phyloP scores from a whole-genome alignment of 1,140 invertebrate genomes.

The Amyelois transitella region DNA sequence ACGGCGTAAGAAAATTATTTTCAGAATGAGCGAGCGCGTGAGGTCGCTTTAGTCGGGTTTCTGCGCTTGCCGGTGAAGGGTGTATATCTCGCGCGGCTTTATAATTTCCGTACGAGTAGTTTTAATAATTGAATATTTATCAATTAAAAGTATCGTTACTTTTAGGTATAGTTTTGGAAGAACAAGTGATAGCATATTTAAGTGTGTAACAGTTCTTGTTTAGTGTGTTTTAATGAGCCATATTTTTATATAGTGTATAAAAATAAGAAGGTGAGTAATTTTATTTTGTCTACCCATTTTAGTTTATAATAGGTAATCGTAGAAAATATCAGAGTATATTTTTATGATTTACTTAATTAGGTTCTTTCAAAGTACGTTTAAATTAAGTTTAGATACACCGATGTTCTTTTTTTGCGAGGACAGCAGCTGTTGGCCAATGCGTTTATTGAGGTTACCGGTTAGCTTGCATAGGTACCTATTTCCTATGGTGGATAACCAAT shows the following conservation, averaged over 20 bases:
- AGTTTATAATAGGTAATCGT: not conserved
- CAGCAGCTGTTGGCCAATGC: too few species aligned
- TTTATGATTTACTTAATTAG: not conserved
- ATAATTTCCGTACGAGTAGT: slow-evolving; percentile 49
- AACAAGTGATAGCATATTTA: slow-evolving; percentile 25
- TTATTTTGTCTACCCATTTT: slow-evolving; percentile 17
- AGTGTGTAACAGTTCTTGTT: slow-evolving; percentile 27
- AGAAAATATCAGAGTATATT: not conserved
- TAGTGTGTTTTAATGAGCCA: slow-evolving; percentile 27
- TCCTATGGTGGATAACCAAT: too few species aligned
- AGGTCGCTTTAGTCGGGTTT: slow-evolving; percentile 69
- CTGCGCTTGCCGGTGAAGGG: slow-evolving; percentile 58
- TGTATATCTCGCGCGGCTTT: slow-evolving; percentile 51
- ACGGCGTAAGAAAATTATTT: slow-evolving; percentile 54
- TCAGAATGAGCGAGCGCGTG: slow-evolving; percentile 45
- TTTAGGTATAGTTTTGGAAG: slow-evolving; percentile 19
- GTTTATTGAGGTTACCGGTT: too few species aligned
- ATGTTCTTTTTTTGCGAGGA: too few species aligned
- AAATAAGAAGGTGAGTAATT: slow-evolving; percentile 49
- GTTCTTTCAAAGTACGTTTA: too few species aligned
- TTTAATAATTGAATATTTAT: slow-evolving; percentile 39
- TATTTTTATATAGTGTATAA: slow-evolving; percentile 34
- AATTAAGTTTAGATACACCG: too few species aligned
- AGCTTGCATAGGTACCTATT: too few species aligned
- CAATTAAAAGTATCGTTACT: slow-evolving; percentile 34